Evolutionary conservation across 2,888 invertebrate genomes (phyloP), one percentile per base, ranked within the genome.

Genomic region (Prosopocoilus inquinatus): DNA sequence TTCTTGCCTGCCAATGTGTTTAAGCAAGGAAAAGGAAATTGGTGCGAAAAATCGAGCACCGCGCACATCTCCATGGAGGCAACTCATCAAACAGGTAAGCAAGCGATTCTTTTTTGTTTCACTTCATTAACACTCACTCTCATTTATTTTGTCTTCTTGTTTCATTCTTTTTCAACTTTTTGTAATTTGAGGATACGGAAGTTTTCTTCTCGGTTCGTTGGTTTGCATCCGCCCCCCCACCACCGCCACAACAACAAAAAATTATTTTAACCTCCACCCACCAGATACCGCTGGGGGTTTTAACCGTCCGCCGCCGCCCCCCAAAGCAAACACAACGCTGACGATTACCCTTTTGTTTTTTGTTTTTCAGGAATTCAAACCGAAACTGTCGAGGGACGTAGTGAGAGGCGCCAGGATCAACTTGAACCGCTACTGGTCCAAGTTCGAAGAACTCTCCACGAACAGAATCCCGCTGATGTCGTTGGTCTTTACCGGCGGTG

Each of bases 391-490:
- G 9, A 77, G 84, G 59, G 80, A 80, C 66, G 79, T 85, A 69
- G 77, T 82, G 45, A 75, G 77, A 64, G 80, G 82, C 33, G 79
- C 84, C 66, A 80, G 82, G 64, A 81, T 86, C 71, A 85, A 86
- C 72, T 78, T 86, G 61, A 86, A 86, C 75, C 80, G 81, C 73
- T 84, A 84, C 73, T 86, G 85, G 85, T 80, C 82, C 61, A 81
- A 82, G 71, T 81, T 86, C 61, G 85, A 84, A 66, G 73, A 82
- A 62, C 79, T 83, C 70, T 79, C 81, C 64, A 78, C 80, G 4
- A 54, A 38, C 34, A 55, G 51, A 34, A 36, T 48, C 28, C 59
- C 62, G 32, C 46, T 65, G 33, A 60, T 61, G 38, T 57, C 53
- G 15, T 59, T 63, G 72, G 77, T 71, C 78, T 58, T 64, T 79